phyloP scores from a whole-genome alignment of 2,113 vertebrate genomes.

The Misgurnus mizolepis region DNA sequence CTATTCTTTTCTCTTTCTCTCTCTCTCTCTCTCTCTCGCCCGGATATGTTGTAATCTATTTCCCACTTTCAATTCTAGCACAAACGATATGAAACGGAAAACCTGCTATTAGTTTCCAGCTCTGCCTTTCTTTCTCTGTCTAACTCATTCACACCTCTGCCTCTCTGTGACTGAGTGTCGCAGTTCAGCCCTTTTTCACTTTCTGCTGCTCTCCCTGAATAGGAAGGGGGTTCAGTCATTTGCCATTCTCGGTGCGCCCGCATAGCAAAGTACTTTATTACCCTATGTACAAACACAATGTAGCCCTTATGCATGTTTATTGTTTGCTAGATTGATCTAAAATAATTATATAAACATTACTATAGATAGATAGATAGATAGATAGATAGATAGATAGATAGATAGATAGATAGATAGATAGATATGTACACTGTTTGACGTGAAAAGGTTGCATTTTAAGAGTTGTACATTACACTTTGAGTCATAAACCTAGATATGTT shows the following conservation, averaged over 20 bases:
- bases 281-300: conserved; percentile 19
- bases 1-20: conserved; percentile 40
- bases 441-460: too few relatives aligned
- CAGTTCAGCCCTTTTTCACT: conserved; percentile 56
- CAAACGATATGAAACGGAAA: conserved; percentile 47
- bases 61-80: conserved; percentile 48
- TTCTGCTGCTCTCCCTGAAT: conserved; percentile 53
- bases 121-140: conserved; percentile 60
- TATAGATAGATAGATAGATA: background rate
- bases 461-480: background rate
- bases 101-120: conserved; percentile 60
- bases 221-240: conserved; percentile 71
- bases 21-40: conserved; percentile 39
- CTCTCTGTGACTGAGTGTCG: conserved; percentile 66
- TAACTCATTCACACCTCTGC: conserved; percentile 71
- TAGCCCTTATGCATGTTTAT: background rate
- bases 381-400: conserved; percentile 9
- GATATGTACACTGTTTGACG: too few relatives aligned
- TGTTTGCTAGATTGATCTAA: too few relatives aligned
- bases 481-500: background rate
- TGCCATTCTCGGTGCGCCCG: conserved; percentile 68
- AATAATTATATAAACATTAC: too few relatives aligned
- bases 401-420: background rate
- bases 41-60: conserved; percentile 56
- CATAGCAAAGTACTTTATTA: conserved; percentile 58